Base-by-base conservation (phyloP, 2,888 invertebrate species). In the Cylindroiulus punctatus region DNA sequence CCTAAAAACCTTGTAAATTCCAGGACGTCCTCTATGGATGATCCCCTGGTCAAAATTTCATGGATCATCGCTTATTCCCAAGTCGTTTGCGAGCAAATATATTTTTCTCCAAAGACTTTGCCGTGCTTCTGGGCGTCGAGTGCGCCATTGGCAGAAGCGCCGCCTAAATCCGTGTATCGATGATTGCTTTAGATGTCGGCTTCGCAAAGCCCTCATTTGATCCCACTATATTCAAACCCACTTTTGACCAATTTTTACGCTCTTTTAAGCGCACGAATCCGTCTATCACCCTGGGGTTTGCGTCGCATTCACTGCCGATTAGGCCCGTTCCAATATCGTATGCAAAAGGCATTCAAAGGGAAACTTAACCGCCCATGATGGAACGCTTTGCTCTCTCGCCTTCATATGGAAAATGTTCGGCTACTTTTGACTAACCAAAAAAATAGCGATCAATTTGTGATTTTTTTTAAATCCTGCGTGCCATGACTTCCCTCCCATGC, bases 81-180 rank as follows among this genome's bases (percentile, higher is more conserved):
- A 7, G n/a, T 57, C 57, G 57, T 57, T 57, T 57, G 7, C 57
- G 17, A 19, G 1, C 57, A 57, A 57, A 42, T n/a, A 57, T 57
- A 12, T 57, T 57, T 57, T 57, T n/a, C n/a, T 19, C 19, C n/a
- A 1, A 57, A 57, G n/a, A n/a, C 5, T 2, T 17, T 57, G 19
- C 57, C 57, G 19, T 57, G 57, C 17, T 57, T 57, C n/a, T 1
- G 57, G 57, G 57, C 57, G 57, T n/a, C n/a, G 57, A 57, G 57
- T n/a, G n/a, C n/a, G 57, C 57, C 57, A 57, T 57, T 57, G 57
- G 57, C n/a, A 57, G 57, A 57, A 57, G 57, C 57, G 57, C 57
- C 57, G 57, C 57, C 57, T 57, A 57, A 57, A 57, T 57, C 57
- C 57, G 57, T 57, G n/a, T 57, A 57, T 57, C 57, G 57, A 57